These are phyloP conservation scores for Mormyrus hasselquistii DNA, from an alignment of 2,797 vertebrate species.

Conservation along the genomic window DNA sequence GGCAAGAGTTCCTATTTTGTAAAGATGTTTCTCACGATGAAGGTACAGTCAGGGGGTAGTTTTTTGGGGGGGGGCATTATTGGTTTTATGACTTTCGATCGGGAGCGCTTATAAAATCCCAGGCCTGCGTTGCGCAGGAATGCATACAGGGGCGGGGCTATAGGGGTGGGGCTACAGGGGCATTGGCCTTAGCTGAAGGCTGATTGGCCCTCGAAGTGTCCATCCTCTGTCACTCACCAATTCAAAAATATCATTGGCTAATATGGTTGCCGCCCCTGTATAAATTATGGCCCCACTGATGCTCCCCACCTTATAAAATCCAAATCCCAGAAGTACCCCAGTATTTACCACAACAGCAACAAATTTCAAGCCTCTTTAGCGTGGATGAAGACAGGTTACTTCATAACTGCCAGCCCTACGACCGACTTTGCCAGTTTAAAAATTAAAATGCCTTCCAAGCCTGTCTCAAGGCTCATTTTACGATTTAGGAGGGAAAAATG, in stretches of 20 bases:
- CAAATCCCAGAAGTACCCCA: not conserved
- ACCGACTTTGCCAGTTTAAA: slow-evolving; percentile 26
- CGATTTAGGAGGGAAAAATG: slow-evolving; percentile 39
- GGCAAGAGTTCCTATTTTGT: slow-evolving; percentile 30
- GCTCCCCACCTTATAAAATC: not conserved
- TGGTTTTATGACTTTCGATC: slow-evolving; percentile 53
- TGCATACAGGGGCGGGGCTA: not conserved
- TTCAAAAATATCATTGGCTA: not conserved
- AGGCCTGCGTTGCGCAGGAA: slow-evolving; percentile 27
- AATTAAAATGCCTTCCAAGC: slow-evolving; percentile 51
- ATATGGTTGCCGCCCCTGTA: not conserved
- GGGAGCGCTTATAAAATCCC: slow-evolving; percentile 46
- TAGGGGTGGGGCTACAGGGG: not conserved
- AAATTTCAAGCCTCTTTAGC: slow-evolving; percentile 48
- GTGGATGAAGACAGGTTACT: slow-evolving; percentile 45
- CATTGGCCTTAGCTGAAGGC: not conserved
- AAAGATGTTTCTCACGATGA: slow-evolving; percentile 47
- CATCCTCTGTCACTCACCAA: not conserved
- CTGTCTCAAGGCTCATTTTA: slow-evolving; percentile 51
- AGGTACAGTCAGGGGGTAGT: slow-evolving; percentile 40
- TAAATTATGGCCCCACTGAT: not conserved
- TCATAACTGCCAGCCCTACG: slow-evolving; percentile 44
- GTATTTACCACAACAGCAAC: slow-evolving; percentile 24
- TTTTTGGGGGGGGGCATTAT: slow-evolving; percentile 28
- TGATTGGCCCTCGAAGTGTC: not conserved